Percentiles rank a stretch among this genome's conserved stretches.
These are phyloP conservation scores for Lampropteryx suffumata DNA, from an alignment of 2,888 invertebrate genomes.

Conservation along the genomic window DNA sequence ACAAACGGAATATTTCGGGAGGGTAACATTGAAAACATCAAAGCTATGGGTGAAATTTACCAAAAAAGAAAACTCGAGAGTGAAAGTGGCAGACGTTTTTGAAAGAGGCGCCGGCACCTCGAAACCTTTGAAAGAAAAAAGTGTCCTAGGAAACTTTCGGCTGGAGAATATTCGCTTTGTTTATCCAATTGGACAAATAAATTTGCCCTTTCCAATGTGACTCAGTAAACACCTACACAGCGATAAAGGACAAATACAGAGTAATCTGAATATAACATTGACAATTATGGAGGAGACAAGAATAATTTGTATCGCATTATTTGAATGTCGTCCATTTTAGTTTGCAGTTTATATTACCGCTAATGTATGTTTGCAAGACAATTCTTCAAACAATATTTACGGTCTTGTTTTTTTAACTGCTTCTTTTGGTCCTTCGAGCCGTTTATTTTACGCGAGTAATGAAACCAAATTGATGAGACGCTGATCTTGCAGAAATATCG, in stretches of 20 bases:
- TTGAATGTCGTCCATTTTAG: slow-evolving; percentile 20
- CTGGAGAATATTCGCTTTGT: slow-evolving; percentile 24
- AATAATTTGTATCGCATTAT: slow-evolving; percentile 18
- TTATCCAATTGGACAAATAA: slow-evolving; percentile 24
- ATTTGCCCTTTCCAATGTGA: slow-evolving; percentile 1
- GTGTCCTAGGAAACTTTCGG: slow-evolving; percentile 38
- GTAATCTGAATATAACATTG: slow-evolving; percentile 13
- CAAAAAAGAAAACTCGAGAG: slow-evolving; percentile 43
- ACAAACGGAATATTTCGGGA: slow-evolving; percentile 36
- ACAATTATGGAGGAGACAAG: slow-evolving; percentile 19
- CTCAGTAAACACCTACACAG: slow-evolving; percentile 19
- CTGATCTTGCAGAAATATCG: too few species aligned
- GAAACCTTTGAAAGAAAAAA: slow-evolving; percentile 46
- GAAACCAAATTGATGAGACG: too few species aligned
- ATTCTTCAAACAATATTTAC: not conserved
- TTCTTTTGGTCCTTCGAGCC: slow-evolving; percentile 19
- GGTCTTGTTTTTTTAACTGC: slow-evolving; percentile 2
- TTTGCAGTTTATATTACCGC: slow-evolving; percentile 14
- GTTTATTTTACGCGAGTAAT: not conserved
- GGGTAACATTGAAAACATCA: slow-evolving; percentile 39
- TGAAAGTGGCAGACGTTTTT: slow-evolving; percentile 53
- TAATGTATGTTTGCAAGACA: slow-evolving; percentile 13
- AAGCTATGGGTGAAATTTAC: slow-evolving; percentile 45
- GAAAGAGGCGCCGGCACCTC: slow-evolving; percentile 48
- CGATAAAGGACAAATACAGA: slow-evolving; percentile 19